phyloP scores from a whole-genome alignment of 1,140 invertebrate genomes.

The Meloidogyne chitwoodi region DNA sequence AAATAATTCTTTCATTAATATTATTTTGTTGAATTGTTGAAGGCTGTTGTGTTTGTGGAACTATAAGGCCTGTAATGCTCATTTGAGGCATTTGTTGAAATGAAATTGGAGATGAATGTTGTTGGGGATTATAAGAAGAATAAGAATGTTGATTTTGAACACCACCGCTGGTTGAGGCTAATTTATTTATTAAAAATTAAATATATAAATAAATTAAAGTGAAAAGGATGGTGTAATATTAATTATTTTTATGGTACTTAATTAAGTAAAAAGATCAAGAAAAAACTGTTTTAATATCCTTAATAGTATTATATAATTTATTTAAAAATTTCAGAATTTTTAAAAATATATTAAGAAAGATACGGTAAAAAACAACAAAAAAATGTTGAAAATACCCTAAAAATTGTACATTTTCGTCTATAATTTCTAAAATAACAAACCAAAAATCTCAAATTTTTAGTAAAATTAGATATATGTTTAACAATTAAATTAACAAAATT shows the following conservation, averaged over 20 bases:
- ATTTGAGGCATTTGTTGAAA: background rate
- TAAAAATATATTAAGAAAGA: background rate
- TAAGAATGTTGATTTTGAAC: background rate
- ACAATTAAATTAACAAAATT: background rate
- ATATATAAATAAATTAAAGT: no score
- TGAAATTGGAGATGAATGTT: background rate
- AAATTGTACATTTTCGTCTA: background rate
- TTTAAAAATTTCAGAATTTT: background rate
- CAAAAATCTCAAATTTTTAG: background rate
- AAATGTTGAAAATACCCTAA: background rate
- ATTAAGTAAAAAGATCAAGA: no score
- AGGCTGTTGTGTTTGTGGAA: background rate
- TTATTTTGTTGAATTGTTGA: background rate
- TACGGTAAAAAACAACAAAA: background rate
- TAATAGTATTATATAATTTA: background rate
- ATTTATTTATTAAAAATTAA: no score
- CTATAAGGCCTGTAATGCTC: background rate
- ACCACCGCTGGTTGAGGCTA: background rate
- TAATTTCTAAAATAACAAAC: background rate
- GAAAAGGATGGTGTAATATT: no score
- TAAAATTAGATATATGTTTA: background rate
- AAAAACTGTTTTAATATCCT: background rate
- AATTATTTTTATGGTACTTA: no score
- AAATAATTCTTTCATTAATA: background rate
- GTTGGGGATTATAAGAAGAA: background rate